Evolutionary conservation across 2,113 vertebrate species (phyloP), one percentile per base, ranked within the genome.

Genomic region (Cottus gobio): DNA sequence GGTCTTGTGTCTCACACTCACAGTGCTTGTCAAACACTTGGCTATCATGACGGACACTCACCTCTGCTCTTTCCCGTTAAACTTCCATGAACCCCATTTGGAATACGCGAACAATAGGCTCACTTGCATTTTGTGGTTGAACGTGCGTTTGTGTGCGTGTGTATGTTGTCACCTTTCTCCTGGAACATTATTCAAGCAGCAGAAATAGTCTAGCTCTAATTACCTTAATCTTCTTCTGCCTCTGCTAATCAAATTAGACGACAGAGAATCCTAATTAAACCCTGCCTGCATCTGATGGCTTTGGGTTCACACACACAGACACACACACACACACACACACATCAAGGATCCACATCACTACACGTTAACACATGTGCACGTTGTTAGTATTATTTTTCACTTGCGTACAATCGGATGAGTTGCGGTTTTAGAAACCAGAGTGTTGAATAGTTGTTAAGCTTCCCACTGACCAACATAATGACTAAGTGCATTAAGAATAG

Each of bases 251-350:
- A 93, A 90, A 93, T 92, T 92, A 93, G 87, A 89, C 82, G 76
- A 89, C 84, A 86, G 90, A 92, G 92, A 88, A 86, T 88, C 90
- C 88, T 90, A 90, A 93, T 93, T 92, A 92, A 93, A 85, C 83
- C 61, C 65, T 86, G 67, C 64, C 77, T 90, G 79, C 82, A 84
- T 92, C 85, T 85, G 86, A 91, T 84, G 81, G 75, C 12, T n/a
- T 63, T 22, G 64, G 65, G 77, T 80, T 79, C 86, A 73, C 73
- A 58, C 66, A 63, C 39, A 62, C 71, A 68, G 34, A 68, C 50
- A 48, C 70, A 64, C 79, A 74, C 46, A 50, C 85, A 72, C 72
- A 34, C 66, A 66, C 39, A 50, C 71, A 65, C 34, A 48, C 57
- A 50, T 66, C 54, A 46, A 3, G 18, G 26, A 82, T 44, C 18